Base-by-base conservation (phyloP, 2,113 vertebrate genomes). In the Strigops habroptila region DNA sequence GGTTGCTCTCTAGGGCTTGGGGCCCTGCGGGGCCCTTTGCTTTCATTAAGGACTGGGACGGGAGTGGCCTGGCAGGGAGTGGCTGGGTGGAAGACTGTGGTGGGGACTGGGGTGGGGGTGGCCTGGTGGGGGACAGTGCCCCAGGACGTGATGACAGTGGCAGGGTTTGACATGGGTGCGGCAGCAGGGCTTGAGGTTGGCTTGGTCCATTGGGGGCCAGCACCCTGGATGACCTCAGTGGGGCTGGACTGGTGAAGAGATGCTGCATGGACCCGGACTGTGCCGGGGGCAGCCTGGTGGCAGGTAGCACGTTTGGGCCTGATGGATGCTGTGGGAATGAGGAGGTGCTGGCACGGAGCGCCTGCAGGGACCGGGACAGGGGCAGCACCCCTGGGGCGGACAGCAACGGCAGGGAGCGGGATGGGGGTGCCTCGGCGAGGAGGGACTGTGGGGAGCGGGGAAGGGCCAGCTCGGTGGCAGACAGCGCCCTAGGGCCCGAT, bases 211-310 rank as follows among this genome's bases (percentile, higher is more conserved):
- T 57, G 15, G 19, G 33, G 6, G 9, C 15, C 67, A 30, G 65
- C 44, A 28, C 53, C 44, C 17, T 19, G 52, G 21, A 14, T 51
- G 17, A 52, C 55, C 55, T 67, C 2, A 55, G 12, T 1, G 7
- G 31, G 31, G 64, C 70, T 3, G 49, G 49, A 4, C 44, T 27
- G 28, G 78, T 95, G 88, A 88, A 52, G 46, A 95, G 92, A 8
- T 91, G 92, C 85, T 95, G 94, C 74, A 96, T 74, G 78, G 94
- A 96, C 27, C 51, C 35, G 55, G 85, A 93, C 41, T 91, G 88
- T 3, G 88, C 39, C 2, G 22, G 74, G 49, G 33, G 14, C 63
- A 86, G 82, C 64, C 39, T 30, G 52, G 68, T 24, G 39, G 63
- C 41, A 18, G 69, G 46, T 4, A 92, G 60, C 21, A 1, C 44